Percentiles rank a stretch among this genome's conserved stretches.
Conservation (phyloP, 2,797 vertebrate genomes). For the Nyctalus aviator region DNA sequence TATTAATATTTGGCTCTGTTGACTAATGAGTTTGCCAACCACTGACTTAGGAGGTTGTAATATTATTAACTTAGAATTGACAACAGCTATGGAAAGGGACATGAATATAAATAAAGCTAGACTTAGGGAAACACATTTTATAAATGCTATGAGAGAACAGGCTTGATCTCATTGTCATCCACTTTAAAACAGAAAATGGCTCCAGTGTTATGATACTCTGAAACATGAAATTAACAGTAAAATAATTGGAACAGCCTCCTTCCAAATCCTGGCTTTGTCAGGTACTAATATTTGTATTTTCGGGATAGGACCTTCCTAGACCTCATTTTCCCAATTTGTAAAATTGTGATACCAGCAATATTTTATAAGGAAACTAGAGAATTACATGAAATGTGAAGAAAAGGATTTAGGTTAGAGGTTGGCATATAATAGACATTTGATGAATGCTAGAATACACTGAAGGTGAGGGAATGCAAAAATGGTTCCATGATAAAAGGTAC, state of each 20-base stretch:
- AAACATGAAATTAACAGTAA: slow-evolving; percentile 22
- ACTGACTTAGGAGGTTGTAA: not conserved
- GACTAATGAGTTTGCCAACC: too few species aligned
- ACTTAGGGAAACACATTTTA: not conserved
- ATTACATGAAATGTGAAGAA: not conserved
- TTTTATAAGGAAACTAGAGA: not conserved
- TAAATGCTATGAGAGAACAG: not conserved
- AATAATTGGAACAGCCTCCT: not conserved
- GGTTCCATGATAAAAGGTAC: not conserved
- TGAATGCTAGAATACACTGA: not conserved
- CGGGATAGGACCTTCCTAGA: not conserved
- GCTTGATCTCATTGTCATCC: not conserved
- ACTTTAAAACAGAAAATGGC: slow-evolving; percentile 9
- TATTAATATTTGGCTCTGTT: too few species aligned
- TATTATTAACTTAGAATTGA: not conserved
- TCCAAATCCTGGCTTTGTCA: not conserved
- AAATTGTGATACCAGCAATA: not conserved
- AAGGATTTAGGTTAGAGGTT: not conserved
- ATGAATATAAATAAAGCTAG: not conserved
- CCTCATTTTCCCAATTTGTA: not conserved
- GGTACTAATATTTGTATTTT: not conserved
- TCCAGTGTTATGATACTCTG: not conserved
- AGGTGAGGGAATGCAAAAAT: not conserved
- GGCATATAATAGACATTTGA: not conserved
- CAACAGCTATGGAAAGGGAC: not conserved